Percentiles rank a stretch among this genome's conserved stretches.
phyloP scores from a whole-genome alignment of 2,888 invertebrate genomes.

The Litoditis marina region DNA sequence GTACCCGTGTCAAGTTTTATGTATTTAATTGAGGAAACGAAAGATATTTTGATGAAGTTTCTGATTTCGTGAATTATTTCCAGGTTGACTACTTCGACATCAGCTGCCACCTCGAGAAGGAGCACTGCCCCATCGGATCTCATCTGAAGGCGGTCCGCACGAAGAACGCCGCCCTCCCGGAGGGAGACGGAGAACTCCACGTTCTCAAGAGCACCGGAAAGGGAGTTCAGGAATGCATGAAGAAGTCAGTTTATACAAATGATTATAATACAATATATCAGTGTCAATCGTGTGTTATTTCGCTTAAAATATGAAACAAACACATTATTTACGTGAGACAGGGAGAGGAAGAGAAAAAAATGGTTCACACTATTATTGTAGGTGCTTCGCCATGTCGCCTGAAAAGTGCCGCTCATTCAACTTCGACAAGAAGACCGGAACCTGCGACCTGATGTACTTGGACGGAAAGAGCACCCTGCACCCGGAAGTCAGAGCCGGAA shows the following conservation, averaged over 20 bases:
- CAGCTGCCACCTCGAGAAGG: constrained; percentile 54
- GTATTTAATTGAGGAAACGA: too few relatives aligned
- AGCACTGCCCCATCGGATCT: constrained; percentile 56
- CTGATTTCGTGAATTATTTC: too few relatives aligned
- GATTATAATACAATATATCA: not conserved
- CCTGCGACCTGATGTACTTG: constrained; percentile 59
- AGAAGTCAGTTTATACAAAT: constrained; percentile 14
- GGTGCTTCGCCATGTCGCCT: constrained; percentile 47
- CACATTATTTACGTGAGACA: too few relatives aligned
- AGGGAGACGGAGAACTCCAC: constrained; percentile 57
- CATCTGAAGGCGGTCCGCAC: constrained; percentile 51
- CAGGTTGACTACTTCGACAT: constrained; percentile 62
- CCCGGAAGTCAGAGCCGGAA: constrained; percentile 53
- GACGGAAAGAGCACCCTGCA: constrained; percentile 57
- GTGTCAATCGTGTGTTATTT: too few relatives aligned
- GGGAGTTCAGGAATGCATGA: constrained; percentile 49
- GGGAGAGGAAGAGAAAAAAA: too few relatives aligned
- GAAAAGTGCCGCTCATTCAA: constrained; percentile 61
- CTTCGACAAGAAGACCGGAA: constrained; percentile 52
- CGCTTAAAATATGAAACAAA: too few relatives aligned
- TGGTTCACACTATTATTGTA: not conserved
- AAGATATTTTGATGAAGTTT: too few relatives aligned
- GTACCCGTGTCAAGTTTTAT: too few relatives aligned
- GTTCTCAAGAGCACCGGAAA: constrained; percentile 49
- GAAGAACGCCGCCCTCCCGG: constrained; percentile 59